Percentiles rank a stretch among this genome's conserved stretches.
These are phyloP conservation scores for Riparia riparia DNA, from an alignment of 2,113 vertebrate genomes.

Conservation along the genomic window DNA sequence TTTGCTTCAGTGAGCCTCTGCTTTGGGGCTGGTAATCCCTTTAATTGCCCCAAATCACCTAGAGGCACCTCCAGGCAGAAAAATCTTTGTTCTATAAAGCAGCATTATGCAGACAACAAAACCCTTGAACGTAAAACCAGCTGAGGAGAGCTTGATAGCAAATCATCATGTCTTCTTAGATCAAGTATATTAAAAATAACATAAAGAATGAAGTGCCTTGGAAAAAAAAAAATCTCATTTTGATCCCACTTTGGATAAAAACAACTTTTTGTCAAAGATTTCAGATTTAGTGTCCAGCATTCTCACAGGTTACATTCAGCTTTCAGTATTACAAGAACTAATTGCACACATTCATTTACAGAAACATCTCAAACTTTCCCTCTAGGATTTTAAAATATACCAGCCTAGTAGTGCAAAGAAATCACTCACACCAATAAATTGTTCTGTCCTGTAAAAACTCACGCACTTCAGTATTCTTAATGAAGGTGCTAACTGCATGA, in stretches of 20 bases:
- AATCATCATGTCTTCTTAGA: neutral
- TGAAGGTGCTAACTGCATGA: neutral
- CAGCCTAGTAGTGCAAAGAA: neutral
- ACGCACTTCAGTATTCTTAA: neutral
- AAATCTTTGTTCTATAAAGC: neutral
- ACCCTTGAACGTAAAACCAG: neutral
- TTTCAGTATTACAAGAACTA: neutral
- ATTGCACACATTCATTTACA: neutral
- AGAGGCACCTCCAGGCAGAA: neutral
- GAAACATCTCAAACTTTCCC: neutral
- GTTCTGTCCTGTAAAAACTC: neutral
- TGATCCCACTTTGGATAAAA: neutral
- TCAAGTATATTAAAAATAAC: neutral
- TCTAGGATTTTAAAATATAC: neutral
- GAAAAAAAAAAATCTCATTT: neutral
- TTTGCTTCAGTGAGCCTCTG: neutral
- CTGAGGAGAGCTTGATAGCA: neutral
- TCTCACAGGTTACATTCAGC: neutral
- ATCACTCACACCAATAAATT: neutral
- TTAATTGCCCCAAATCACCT: neutral
- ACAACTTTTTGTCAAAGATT: neutral
- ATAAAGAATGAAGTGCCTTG: neutral
- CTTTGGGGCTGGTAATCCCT: neutral
- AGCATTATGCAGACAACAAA: neutral
- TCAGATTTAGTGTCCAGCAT: neutral